phyloP scores from a whole-genome alignment of 2,888 invertebrate genomes.

The Bombyx huttoni region DNA sequence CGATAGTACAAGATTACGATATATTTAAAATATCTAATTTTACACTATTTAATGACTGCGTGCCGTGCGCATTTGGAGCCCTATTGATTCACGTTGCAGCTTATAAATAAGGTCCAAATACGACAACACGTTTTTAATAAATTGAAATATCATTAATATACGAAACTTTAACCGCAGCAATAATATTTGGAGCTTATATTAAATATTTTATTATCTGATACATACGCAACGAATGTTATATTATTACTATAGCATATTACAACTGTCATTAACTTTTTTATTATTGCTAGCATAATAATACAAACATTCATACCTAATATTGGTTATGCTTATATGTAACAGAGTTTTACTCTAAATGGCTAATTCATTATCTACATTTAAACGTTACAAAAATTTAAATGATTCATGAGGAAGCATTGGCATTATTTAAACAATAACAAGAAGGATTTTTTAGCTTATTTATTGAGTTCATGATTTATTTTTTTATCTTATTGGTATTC shows the following conservation, averaged over 20 bases:
- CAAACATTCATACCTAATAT: background rate
- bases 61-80: slow-evolving; percentile 35
- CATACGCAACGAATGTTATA: too few species aligned
- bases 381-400: background rate
- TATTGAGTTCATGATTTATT: background rate
- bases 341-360: slow-evolving; percentile 1
- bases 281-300: too few species aligned
- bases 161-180: too few species aligned
- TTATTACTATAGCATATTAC: too few species aligned
- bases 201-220: too few species aligned
- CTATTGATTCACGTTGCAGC: slow-evolving; percentile 10
- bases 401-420: too few species aligned
- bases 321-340: background rate
- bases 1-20: slow-evolving; percentile 16
- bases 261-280: too few species aligned
- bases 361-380: slow-evolving; percentile 4
- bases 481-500: too few species aligned
- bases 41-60: slow-evolving; percentile 32
- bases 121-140: slow-evolving; percentile 17
- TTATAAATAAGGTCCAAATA: slow-evolving; percentile 28
- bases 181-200: too few species aligned
- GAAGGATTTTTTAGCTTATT: background rate
- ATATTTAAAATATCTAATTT: slow-evolving; percentile 26
- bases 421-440: background rate
- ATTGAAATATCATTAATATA: slow-evolving; percentile 1